Evolutionary conservation across 2,888 invertebrate genomes (phyloP).

Genomic region (Hypomecis punctinalis): DNA sequence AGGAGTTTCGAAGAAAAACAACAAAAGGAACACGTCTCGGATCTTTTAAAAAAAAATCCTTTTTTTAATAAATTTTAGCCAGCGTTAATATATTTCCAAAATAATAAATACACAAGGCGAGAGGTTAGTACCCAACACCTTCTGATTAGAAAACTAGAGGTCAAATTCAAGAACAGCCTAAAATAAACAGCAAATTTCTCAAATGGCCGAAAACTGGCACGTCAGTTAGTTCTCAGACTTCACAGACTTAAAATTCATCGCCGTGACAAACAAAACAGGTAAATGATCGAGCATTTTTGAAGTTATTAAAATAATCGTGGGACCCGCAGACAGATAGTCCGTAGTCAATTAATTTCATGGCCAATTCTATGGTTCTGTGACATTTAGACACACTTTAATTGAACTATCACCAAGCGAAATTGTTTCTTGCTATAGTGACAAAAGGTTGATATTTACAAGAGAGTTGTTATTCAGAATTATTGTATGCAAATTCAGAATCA

Average conservation of each 20-base stretch:
- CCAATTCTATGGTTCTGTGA: slow-evolving; percentile 29
- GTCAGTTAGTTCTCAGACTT: slow-evolving; percentile 2
- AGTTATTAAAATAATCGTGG: slow-evolving; percentile 31
- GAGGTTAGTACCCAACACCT: no score
- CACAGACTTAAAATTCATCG: neutral
- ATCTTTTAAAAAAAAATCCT: no score
- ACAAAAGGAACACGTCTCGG: no score
- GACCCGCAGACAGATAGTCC: slow-evolving; percentile 26
- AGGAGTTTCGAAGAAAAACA: no score
- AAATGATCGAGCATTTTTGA: slow-evolving; percentile 20
- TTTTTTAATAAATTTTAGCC: no score
- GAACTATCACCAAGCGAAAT: neutral
- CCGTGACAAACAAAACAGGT: slow-evolving; percentile 23
- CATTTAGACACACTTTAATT: slow-evolving; percentile 32
- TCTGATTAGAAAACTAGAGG: no score
- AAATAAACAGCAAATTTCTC: neutral
- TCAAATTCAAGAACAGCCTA: no score
- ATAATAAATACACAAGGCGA: no score
- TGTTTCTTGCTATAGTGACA: neutral
- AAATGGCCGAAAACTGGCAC: neutral
- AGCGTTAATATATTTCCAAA: no score
- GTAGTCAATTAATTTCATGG: slow-evolving; percentile 43
- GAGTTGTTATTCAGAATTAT: slow-evolving; percentile 31
- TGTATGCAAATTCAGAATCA: slow-evolving; percentile 53
- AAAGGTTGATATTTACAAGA: slow-evolving; percentile 2